These are phyloP conservation scores for Enteromius paludinosus DNA, from an alignment of 2,797 vertebrate species.

Conservation along the genomic window DNA sequence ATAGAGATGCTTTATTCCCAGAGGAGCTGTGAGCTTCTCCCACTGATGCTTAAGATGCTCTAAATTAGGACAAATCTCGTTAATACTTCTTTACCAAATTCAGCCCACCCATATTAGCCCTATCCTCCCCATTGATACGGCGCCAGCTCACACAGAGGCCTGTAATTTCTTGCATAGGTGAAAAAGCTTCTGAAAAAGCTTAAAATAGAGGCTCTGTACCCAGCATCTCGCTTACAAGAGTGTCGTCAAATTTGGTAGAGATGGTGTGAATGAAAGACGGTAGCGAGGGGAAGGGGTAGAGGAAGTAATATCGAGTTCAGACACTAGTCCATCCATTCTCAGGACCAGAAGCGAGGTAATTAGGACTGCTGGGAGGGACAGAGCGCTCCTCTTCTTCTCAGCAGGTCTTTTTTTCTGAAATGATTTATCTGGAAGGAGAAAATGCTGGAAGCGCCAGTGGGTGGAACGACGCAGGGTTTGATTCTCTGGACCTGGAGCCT, in stretches of 20 bases:
- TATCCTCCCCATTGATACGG: neutral
- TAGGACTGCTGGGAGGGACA: slow-evolving; percentile 37
- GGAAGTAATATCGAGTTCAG: slow-evolving; percentile 27
- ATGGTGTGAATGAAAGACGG: slow-evolving; percentile 18
- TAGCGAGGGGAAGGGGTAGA: neutral
- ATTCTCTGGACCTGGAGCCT: slow-evolving; percentile 7
- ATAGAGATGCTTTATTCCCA: slow-evolving; percentile 18
- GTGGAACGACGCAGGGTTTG: neutral
- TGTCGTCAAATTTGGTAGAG: neutral
- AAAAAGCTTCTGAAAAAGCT: slow-evolving; percentile 18
- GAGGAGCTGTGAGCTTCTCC: slow-evolving; percentile 19
- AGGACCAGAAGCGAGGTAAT: slow-evolving; percentile 22
- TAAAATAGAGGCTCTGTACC: slow-evolving; percentile 18
- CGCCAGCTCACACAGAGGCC: slow-evolving; percentile 3
- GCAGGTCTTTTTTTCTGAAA: slow-evolving; percentile 28
- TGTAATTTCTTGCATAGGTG: neutral
- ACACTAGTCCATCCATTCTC: slow-evolving; percentile 35
- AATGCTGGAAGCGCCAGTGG: slow-evolving; percentile 10
- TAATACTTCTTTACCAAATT: slow-evolving; percentile 38
- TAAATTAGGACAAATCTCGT: slow-evolving; percentile 39
- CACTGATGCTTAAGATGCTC: slow-evolving; percentile 12
- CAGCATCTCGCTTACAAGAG: neutral
- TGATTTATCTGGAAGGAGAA: slow-evolving; percentile 28
- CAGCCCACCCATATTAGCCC: slow-evolving; percentile 29
- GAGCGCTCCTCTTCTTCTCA: slow-evolving; percentile 14